Base-by-base conservation (phyloP, 2,797 vertebrate species). In the Glyptemys insculpta region DNA sequence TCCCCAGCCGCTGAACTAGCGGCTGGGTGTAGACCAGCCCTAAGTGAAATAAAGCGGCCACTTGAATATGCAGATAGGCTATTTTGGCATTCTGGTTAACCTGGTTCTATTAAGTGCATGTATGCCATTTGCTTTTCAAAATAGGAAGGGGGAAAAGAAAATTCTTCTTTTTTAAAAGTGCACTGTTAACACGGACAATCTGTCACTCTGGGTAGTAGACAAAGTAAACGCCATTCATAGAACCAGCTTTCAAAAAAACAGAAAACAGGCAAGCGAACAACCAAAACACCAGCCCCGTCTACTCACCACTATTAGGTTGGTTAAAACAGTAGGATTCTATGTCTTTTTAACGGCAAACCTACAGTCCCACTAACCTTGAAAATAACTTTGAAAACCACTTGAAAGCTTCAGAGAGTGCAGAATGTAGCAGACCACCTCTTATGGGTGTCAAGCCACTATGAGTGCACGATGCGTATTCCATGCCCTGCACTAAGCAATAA, bases 101-200 rank as follows among this genome's bases (percentile, higher is more conserved):
- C 19, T 74, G 23, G 0, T 0, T 49, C 50, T 90, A 9, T 15
- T 65, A 79, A 11, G 1, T 54, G 21, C 62, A 41, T 53, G 81
- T 1, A 0, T 16, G 3, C 19, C 34, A 15, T 12, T 1, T 3
- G n/a, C 31, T 85, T 86, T 0, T 3, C 47, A n/a, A 53, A 79
- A 68, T 23, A 2, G 1, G 18, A 68, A 12, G 19, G 68, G n/a
- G 8, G 37, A 23, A 41, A 19, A 12, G 21, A 72, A 72, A 23
- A 5, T 2, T 12, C 21, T 41, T 41, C 68, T 41, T 10, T 31
- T 62, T 62, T 6, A 62, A 62, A 62, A 62, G 29, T 34, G 14
- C 59, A 31, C 27, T 14, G 12, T 31, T 29, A 29, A 59, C 31
- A 62, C 27, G 1, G 12, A 62, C 31, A 34, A 14, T 62, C 31